phyloP scores from a whole-genome alignment of 2,797 vertebrate genomes.

The Hoplostethus atlanticus region DNA sequence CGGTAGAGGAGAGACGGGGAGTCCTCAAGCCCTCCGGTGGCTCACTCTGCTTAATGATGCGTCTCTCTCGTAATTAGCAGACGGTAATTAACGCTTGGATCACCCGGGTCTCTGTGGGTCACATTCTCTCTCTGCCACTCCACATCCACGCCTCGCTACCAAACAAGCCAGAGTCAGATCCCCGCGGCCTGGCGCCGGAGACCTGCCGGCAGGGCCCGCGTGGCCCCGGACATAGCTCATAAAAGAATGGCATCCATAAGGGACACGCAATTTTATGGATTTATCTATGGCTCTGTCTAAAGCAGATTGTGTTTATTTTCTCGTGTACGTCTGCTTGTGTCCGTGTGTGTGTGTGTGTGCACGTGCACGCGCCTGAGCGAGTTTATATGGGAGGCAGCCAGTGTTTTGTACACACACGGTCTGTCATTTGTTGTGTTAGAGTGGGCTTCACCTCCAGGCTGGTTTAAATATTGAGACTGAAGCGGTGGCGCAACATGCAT shows the following conservation, averaged over 20 bases:
- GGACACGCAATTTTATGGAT: constrained; percentile 54
- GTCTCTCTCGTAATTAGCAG: constrained; percentile 82
- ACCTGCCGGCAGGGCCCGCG: constrained; percentile 32
- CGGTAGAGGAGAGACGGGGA: constrained; percentile 68
- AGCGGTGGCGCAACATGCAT: constrained; percentile 79
- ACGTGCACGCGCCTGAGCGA: constrained; percentile 4
- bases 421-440: constrained; percentile 66
- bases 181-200: constrained; percentile 26
- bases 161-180: constrained; percentile 52
- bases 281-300: constrained; percentile 61
- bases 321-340: constrained; percentile 29
- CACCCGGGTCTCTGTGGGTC: constrained; percentile 77
- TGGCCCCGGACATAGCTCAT: constrained; percentile 49
- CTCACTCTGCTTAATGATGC: constrained; percentile 81
- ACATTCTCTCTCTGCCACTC: constrained; percentile 50
- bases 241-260: constrained; percentile 68
- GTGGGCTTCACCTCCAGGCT: constrained; percentile 80
- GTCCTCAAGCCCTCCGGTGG: constrained; percentile 75
- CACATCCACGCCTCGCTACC: constrained; percentile 41
- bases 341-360: constrained; percentile 4
- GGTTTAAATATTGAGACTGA: constrained; percentile 84
- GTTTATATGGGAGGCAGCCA: constrained; percentile 66
- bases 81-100: constrained; percentile 82
- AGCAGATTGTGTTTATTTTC: constrained; percentile 75
- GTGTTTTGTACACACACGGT: constrained; percentile 72